Evolutionary conservation across 2,113 vertebrate species (phyloP), one percentile per base, ranked within the genome.

Genomic region (Eulemur rufifrons): DNA sequence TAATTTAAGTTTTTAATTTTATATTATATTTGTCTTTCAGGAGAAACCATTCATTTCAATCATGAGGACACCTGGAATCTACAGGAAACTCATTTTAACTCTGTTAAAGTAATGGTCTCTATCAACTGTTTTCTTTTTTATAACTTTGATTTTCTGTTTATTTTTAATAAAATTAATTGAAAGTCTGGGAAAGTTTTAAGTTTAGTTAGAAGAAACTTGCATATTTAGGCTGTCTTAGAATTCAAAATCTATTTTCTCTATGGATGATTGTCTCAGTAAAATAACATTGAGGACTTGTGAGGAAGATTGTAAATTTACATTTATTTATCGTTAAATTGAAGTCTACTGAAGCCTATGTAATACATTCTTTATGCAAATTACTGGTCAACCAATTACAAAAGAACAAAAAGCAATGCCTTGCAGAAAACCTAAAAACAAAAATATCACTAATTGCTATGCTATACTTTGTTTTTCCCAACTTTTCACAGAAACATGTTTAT

Each of bases 311-410:
- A 34, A 73, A 59, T 78, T 63, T 85, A 4, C n/a, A n/a, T 82
- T 76, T 81, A 64, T 93, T 89, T 77, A 10, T 87, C 77, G 34
- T 91, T 76, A 94, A 85, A 23, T 56, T 82, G 25, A 86, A 54
- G 34, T 86, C 37, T 52, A 11, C 37, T 80, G 66, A 76, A 68
- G 9, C 27, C 39, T 76, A 8, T 47, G 13, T 15, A 17, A 10
- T 80, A 73, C 45, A 86, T 81, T 50, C 27, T 45, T 50, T 14
- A 29, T 91, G 29, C 4, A 52, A 61, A 80, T 52, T 4, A 17
- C 27, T 34, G 21, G 69, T 25, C 50, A 66, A 2, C 12, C 27
- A 86, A 34, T 17, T 6, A 50, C 39, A 71, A 81, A 17, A 63
- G 18, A 63, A 81, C 59, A 88, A 61, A 59, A 89, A 21, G 66